Conservation (phyloP, 2,797 vertebrate species). For the Crax fasciolata region DNA sequence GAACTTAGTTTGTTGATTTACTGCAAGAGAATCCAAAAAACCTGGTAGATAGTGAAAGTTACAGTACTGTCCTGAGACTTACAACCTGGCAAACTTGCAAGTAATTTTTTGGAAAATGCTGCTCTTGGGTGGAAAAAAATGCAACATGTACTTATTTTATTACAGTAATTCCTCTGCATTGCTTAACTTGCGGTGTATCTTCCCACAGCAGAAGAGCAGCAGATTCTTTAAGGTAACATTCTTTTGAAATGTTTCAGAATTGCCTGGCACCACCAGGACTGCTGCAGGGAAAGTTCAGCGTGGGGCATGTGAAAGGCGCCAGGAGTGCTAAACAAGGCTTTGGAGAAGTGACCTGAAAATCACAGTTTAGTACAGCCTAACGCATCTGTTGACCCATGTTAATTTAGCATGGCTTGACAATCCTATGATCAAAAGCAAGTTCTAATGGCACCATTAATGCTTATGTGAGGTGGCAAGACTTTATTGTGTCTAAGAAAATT, state of each 20-base stretch:
- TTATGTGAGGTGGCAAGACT: neutral
- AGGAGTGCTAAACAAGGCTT: neutral
- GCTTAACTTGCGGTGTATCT: neutral
- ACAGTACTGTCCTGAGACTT: neutral
- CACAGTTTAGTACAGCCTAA: neutral
- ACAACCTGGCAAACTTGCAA: neutral
- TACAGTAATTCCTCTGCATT: neutral
- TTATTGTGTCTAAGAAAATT: neutral
- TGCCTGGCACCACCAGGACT: neutral
- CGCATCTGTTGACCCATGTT: conserved; percentile 3
- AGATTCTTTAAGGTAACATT: conserved; percentile 4
- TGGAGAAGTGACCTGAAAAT: conserved; percentile 55
- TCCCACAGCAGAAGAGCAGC: neutral
- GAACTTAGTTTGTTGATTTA: neutral
- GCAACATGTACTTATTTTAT: neutral
- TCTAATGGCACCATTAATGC: neutral
- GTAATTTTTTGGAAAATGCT: neutral
- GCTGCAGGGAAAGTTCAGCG: conserved; percentile 29
- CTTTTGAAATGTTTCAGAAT: conserved; percentile 22
- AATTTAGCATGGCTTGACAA: conserved; percentile 16
- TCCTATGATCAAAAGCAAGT: conserved; percentile 25
- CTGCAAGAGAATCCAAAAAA: neutral
- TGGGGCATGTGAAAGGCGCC: conserved; percentile 60
- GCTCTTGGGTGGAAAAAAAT: neutral
- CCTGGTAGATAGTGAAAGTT: neutral